These are phyloP conservation scores for Phengaris arion DNA, from an alignment of 2,888 invertebrate genomes.

Conservation along the genomic window DNA sequence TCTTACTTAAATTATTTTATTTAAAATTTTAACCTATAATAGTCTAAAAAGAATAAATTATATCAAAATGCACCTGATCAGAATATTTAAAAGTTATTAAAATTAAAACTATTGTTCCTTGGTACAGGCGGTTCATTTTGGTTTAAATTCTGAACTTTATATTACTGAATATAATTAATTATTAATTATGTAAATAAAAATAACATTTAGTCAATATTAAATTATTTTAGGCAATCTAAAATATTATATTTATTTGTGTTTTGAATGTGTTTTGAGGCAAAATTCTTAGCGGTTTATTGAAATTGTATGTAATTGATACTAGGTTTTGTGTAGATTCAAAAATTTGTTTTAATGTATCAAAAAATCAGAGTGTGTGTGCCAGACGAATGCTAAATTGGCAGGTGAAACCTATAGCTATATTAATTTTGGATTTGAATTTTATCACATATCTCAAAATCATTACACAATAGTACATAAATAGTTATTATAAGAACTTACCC, in stretches of 20 bases:
- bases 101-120: background rate
- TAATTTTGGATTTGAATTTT: slow-evolving; percentile 5
- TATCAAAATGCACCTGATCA: too few species aligned
- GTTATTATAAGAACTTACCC: background rate
- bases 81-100: too few species aligned
- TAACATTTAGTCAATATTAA: slow-evolving; percentile 3
- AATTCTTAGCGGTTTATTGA: background rate
- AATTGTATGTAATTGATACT: background rate
- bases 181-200: background rate
- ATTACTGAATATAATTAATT: background rate
- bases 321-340: slow-evolving; percentile 2
- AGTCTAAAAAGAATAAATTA: too few species aligned
- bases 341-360: background rate
- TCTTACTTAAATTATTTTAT: slow-evolving; percentile 1
- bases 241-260: slow-evolving; percentile 3
- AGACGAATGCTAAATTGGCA: background rate
- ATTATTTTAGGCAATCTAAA: slow-evolving; percentile 16
- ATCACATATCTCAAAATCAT: slow-evolving; percentile 24
- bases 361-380: slow-evolving; percentile 20
- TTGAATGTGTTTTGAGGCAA: slow-evolving; percentile 20
- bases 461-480: slow-evolving; percentile 1
- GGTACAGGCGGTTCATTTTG: background rate
- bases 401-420: background rate
- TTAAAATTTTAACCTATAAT: background rate
- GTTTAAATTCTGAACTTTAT: background rate